Percentiles rank a stretch among this genome's conserved stretches.
phyloP scores from a whole-genome alignment of 1,140 invertebrate species.

The Probaryconus sp. region DNA sequence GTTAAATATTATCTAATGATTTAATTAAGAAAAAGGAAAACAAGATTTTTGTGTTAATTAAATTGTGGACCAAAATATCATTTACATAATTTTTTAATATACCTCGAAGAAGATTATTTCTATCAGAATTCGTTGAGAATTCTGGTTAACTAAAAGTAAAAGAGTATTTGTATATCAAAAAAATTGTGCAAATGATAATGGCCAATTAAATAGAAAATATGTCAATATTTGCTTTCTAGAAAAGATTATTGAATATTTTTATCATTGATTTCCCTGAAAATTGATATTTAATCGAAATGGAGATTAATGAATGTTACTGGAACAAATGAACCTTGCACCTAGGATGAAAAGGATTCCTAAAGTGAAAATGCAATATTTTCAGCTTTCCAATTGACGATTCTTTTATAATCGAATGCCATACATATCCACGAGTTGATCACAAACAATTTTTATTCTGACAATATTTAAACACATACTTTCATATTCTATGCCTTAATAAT shows the following conservation, averaged over 20 bases:
- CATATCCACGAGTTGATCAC: neutral
- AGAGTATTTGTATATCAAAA: too few relatives aligned
- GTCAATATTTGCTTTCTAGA: too few relatives aligned
- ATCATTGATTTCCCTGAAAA: neutral
- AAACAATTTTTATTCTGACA: slow-evolving; percentile 3
- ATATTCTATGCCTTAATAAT: neutral
- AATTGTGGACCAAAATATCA: too few relatives aligned
- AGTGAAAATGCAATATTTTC: slow-evolving; percentile 25
- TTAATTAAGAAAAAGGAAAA: too few relatives aligned
- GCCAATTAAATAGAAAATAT: too few relatives aligned
- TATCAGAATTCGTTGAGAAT: too few relatives aligned
- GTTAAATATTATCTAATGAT: too few relatives aligned
- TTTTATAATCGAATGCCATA: neutral
- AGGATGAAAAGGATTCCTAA: slow-evolving; percentile 21
- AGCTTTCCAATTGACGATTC: slow-evolving; percentile 27
- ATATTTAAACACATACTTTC: neutral
- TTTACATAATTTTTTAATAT: too few relatives aligned
- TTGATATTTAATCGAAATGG: slow-evolving; percentile 1
- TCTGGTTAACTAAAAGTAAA: too few relatives aligned
- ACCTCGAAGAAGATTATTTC: too few relatives aligned
- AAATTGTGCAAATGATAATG: too few relatives aligned
- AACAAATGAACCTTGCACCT: neutral
- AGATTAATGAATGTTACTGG: slow-evolving; percentile 2
- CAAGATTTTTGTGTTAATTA: too few relatives aligned
- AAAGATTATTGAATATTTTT: slow-evolving; percentile 3